Evolutionary conservation across 2,113 vertebrate genomes (phyloP), one percentile per base, ranked within the genome.

Genomic region (Vombatus ursinus): DNA sequence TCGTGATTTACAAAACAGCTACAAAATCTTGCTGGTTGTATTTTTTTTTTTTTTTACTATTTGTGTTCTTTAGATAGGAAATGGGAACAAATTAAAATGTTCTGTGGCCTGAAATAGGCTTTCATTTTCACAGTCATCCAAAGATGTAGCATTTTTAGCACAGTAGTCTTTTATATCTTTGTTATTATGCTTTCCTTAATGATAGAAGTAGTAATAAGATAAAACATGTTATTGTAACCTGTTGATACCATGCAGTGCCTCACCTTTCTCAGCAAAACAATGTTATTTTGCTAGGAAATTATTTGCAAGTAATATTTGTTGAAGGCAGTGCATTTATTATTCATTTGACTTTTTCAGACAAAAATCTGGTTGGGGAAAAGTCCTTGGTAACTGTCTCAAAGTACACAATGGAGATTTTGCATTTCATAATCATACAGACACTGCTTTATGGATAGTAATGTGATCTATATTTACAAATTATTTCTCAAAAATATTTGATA

Each of bases 11-110:
- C 14, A 31, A 48, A 90, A 24, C 22, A 49, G 50, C 47, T 31
- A 90, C 48, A 90, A 14, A 90, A 90, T 50, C 8, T 49, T 48
- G 47, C 23, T 90, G 47, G 48, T 12, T 90, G 26, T 49, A 90
- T 90, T 50, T 50, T 26, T 90, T 90, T 50, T 26, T 90, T 90
- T 90, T 90, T 90, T 90, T 90, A 90, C 89, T 90, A 90, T 50
- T 50, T 90, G 89, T 50, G 23, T 49, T 90, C 47, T 90, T 31
- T 90, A 44, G n/a, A 84, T 90, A 25, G 48, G 48, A 90, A 90
- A 50, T 25, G 11, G 2, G 90, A 50, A 31, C 22, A 48, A 49
- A 31, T 48, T 28, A 90, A 48, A 84, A 44, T 1, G 23, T 84
- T 84, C 68, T 84, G 68, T 84, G 68, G n/a, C 37, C 9, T 84